phyloP scores from a whole-genome alignment of 1,140 invertebrate genomes.

The Patella vulgata region DNA sequence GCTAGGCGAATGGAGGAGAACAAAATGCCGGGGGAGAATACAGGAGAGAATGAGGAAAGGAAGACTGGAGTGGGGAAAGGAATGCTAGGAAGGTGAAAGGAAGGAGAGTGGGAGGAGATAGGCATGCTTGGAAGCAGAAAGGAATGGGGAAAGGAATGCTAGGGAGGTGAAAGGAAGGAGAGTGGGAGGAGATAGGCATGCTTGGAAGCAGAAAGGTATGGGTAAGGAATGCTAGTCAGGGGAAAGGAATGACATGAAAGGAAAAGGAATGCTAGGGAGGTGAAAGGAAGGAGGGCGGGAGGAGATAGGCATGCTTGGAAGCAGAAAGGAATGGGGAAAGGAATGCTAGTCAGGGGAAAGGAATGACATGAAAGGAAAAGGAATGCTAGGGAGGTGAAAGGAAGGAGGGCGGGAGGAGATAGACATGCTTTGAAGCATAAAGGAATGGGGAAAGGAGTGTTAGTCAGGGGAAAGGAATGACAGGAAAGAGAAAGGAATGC shows the following conservation, averaged over 20 bases:
- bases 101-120: constrained; percentile 3
- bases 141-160: constrained; percentile 46
- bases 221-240: neutral
- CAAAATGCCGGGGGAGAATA: constrained; percentile 1
- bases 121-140: neutral
- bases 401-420: constrained; percentile 6
- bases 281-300: constrained; percentile 6
- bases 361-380: constrained; percentile 6
- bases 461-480: constrained; percentile 15
- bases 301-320: constrained; percentile 17
- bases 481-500: constrained; percentile 47
- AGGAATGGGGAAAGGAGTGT: constrained; percentile 3
- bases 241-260: neutral
- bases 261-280: neutral
- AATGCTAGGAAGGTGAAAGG: neutral
- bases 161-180: constrained; percentile 5
- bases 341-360: constrained; percentile 16
- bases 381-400: constrained; percentile 10
- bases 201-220: neutral
- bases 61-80: neutral
- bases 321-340: constrained; percentile 52
- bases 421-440: constrained; percentile 2
- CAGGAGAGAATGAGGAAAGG: neutral
- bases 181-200: neutral
- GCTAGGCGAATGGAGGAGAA: no score